phyloP scores from a whole-genome alignment of 2,888 invertebrate genomes.

The Philonicus albiceps region DNA sequence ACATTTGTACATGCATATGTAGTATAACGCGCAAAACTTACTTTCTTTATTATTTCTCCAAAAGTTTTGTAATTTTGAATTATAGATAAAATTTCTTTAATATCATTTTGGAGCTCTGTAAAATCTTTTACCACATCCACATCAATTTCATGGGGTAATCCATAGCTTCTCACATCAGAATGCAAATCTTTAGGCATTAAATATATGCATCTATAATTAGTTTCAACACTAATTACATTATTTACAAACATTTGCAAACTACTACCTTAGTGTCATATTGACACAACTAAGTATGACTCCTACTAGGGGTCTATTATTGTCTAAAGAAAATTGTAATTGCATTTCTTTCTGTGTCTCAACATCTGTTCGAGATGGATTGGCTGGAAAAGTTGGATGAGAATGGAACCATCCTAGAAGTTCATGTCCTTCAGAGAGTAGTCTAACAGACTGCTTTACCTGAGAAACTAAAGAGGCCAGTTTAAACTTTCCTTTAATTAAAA shows the following conservation, averaged over 20 bases:
- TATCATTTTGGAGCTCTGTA: constrained; percentile 48
- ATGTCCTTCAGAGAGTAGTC: constrained; percentile 64
- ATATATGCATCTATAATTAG: constrained; percentile 50
- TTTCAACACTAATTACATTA: background rate
- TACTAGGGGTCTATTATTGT: constrained; percentile 50
- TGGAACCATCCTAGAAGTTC: constrained; percentile 78
- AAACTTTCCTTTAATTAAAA: background rate
- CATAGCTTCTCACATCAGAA: constrained; percentile 13
- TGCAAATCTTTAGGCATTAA: constrained; percentile 48
- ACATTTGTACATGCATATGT: background rate
- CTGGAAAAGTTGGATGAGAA: constrained; percentile 77
- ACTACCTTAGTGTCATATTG: constrained; percentile 50
- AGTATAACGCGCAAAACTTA: background rate
- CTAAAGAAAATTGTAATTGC: constrained; percentile 61
- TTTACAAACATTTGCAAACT: background rate
- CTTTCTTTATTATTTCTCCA: background rate
- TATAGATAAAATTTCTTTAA: constrained; percentile 47
- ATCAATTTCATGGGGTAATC: constrained; percentile 50
- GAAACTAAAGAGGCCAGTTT: constrained; percentile 63
- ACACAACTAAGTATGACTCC: constrained; percentile 51
- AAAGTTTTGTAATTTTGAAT: background rate
- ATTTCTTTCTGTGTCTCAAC: constrained; percentile 71
- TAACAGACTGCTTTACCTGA: constrained; percentile 70
- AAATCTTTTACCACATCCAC: constrained; percentile 51
- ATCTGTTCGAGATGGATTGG: constrained; percentile 75